phyloP scores from a whole-genome alignment of 1,140 invertebrate species.

The Pectinophora gossypiella region DNA sequence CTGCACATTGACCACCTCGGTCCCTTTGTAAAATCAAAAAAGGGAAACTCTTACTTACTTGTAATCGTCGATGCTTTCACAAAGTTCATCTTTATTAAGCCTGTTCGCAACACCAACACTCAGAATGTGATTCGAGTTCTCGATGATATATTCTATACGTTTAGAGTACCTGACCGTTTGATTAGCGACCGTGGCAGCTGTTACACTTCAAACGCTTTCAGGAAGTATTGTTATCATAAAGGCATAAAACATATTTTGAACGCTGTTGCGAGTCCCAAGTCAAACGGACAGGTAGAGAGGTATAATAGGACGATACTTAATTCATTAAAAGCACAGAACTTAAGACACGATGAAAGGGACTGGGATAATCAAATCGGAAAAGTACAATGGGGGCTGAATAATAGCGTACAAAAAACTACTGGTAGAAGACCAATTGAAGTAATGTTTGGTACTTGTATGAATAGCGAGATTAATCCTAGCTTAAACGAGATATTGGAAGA shows the following conservation, averaged over 20 bases:
- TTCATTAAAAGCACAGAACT: neutral
- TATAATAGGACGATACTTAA: constrained; percentile 7
- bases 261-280: constrained; percentile 4
- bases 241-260: constrained; percentile 5
- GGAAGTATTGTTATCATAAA: neutral
- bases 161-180: too few relatives aligned
- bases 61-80: constrained; percentile 5
- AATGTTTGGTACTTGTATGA: neutral
- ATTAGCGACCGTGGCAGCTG: neutral
- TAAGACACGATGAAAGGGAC: neutral
- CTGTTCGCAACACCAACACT: constrained; percentile 5
- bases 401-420: constrained; percentile 2
- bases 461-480: too few relatives aligned
- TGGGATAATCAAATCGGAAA: neutral
- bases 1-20: constrained; percentile 7
- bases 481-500: constrained; percentile 2
- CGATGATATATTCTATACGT: constrained; percentile 4
- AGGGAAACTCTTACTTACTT: constrained; percentile 1
- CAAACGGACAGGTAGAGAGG: constrained; percentile 3
- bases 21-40: neutral
- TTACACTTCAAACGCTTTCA: neutral
- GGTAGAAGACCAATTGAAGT: constrained; percentile 3
- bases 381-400: constrained; percentile 3
- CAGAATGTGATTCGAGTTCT: neutral
- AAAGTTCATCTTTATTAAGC: constrained; percentile 4